phyloP scores from a whole-genome alignment of 2,888 invertebrate genomes.

The Aleiodes testaceus region DNA sequence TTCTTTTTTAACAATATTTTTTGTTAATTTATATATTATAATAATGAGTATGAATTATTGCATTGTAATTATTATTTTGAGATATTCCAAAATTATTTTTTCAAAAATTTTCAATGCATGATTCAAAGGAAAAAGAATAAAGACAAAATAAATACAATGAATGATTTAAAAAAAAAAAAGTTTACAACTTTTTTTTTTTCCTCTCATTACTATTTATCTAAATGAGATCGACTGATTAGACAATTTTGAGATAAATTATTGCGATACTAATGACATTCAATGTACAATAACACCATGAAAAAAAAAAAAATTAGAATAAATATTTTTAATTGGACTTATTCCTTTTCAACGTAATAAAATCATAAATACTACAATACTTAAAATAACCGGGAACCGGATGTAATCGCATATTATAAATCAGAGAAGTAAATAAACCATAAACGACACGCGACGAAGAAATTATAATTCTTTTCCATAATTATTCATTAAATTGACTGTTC shows the following conservation, averaged over 20 bases:
- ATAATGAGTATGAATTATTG: too few relatives aligned
- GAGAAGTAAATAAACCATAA: conserved; percentile 1
- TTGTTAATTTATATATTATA: too few relatives aligned
- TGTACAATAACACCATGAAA: conserved; percentile 3
- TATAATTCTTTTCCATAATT: neutral
- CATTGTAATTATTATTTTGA: too few relatives aligned
- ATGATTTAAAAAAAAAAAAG: neutral
- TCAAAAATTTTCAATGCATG: too few relatives aligned
- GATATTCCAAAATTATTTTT: too few relatives aligned
- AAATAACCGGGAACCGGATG: conserved; percentile 18
- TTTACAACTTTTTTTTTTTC: neutral
- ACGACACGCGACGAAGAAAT: conserved; percentile 43
- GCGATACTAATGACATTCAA: conserved; percentile 50
- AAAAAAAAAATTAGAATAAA: conserved; percentile 53
- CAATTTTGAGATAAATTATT: conserved; percentile 52
- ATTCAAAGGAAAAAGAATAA: neutral
- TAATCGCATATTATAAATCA: conserved; percentile 30
- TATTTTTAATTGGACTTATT: conserved; percentile 55
- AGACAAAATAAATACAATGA: neutral
- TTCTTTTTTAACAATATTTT: too few relatives aligned
- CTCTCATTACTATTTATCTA: neutral
- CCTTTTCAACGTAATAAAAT: conserved; percentile 57
- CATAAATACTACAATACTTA: conserved; percentile 51
- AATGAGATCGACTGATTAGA: conserved; percentile 25
- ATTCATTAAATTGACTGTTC: conserved; percentile 40